Percentiles rank a stretch among this genome's conserved stretches.
These are phyloP conservation scores for Manis crassicaudata DNA, from an alignment of 2,797 vertebrate species.

Conservation along the genomic window DNA sequence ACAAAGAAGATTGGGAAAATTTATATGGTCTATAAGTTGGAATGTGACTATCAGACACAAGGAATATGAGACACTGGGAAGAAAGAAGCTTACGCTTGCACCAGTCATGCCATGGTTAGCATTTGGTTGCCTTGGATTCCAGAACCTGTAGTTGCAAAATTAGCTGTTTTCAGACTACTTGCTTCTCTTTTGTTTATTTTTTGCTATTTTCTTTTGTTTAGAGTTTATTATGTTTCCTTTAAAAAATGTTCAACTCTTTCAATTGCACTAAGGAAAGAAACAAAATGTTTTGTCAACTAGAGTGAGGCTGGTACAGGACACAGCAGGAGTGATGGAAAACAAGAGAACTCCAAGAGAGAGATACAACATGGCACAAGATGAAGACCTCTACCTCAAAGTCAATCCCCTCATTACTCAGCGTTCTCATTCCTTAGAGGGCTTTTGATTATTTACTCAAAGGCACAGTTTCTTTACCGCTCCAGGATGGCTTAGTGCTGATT, in stretches of 20 bases:
- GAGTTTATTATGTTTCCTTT: constrained; percentile 13
- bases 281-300: neutral
- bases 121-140: neutral
- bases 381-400: neutral
- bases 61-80: neutral
- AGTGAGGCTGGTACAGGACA: no score
- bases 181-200: neutral
- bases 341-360: neutral
- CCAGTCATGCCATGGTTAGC: neutral
- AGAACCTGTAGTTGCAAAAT: neutral
- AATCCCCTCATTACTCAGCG: neutral
- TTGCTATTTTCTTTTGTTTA: neutral
- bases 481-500: neutral
- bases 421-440: neutral
- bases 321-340: neutral
- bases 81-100: neutral
- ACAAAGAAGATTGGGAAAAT: neutral
- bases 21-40: neutral
- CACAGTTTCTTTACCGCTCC: neutral
- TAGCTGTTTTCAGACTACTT: neutral
- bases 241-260: neutral
- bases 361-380: neutral
- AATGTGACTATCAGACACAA: neutral
- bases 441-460: neutral
- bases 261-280: neutral